Conservation (phyloP, 2,113 vertebrate genomes). For the Anhinga anhinga region DNA sequence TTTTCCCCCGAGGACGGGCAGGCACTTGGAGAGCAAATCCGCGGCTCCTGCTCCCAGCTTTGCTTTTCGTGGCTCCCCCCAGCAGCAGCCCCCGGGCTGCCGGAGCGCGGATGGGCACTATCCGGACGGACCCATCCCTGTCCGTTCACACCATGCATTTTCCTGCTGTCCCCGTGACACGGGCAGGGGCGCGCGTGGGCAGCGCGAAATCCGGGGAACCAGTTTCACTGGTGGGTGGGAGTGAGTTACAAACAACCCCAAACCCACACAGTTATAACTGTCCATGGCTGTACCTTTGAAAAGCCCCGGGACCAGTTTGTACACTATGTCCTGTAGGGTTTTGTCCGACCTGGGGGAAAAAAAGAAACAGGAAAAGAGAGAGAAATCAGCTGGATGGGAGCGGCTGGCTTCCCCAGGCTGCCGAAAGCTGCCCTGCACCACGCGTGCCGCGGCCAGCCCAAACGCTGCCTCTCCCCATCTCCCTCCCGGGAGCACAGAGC, state of each 20-base stretch:
- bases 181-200: background rate
- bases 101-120: rapidly evolving
- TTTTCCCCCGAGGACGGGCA: background rate
- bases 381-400: background rate
- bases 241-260: rapidly evolving
- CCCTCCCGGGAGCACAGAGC: background rate
- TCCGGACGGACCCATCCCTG: background rate
- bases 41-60: background rate
- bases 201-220: rapidly evolving
- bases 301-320: slow-evolving; percentile 92
- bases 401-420: background rate
- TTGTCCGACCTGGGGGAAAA: slow-evolving; percentile 83
- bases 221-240: background rate
- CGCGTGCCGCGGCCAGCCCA: rapidly evolving
- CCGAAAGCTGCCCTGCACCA: background rate
- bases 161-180: background rate
- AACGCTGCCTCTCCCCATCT: no score
- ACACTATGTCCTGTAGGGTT: slow-evolving; percentile 93
- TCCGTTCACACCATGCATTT: rapidly evolving
- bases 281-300: slow-evolving; percentile 83
- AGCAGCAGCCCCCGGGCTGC: background rate
- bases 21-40: background rate
- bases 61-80: background rate
- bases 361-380: background rate
- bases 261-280: rapidly evolving